A percentile compares a stretch with the other conserved stretches of the same genome.
Conservation (phyloP, 2,797 vertebrate genomes). For the Scarus forsteni region DNA sequence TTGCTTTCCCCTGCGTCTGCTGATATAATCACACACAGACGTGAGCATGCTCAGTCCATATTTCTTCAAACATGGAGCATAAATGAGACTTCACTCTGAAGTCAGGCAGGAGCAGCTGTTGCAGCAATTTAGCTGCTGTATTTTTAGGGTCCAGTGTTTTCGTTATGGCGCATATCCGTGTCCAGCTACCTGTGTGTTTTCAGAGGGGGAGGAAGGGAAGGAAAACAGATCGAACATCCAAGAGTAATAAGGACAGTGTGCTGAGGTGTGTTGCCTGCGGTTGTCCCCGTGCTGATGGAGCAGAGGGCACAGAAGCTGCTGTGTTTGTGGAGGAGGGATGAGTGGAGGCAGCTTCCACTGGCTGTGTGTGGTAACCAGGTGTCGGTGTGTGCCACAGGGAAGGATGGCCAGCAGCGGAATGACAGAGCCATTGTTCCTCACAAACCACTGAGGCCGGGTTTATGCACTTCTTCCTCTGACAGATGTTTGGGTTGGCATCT, state of each 20-base stretch:
- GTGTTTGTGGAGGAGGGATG: conserved; percentile 47
- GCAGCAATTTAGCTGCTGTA: conserved; percentile 50
- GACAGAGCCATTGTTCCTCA: conserved; percentile 64
- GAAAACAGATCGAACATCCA: conserved; percentile 63
- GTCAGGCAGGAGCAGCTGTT: conserved; percentile 49
- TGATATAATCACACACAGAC: too few species aligned
- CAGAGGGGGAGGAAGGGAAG: conserved; percentile 45
- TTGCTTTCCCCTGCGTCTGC: too few species aligned
- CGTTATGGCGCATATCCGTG: conserved; percentile 45
- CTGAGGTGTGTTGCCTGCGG: conserved; percentile 66
- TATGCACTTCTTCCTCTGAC: conserved; percentile 31
- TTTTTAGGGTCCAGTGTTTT: conserved; percentile 61
- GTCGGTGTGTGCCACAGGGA: conserved; percentile 3
- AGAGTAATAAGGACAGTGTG: conserved; percentile 70
- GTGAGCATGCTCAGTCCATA: too few species aligned
- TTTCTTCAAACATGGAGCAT: too few species aligned
- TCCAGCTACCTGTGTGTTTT: conserved; percentile 75
- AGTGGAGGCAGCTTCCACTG: conserved; percentile 45
- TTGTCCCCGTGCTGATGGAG: conserved; percentile 66
- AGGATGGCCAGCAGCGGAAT: conserved; percentile 30
- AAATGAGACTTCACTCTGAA: conserved; percentile 17
- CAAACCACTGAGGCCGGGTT: conserved; percentile 55
- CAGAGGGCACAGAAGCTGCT: conserved; percentile 24
- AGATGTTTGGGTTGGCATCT: conserved; percentile 71
- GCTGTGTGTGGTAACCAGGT: conserved; percentile 34